A percentile compares a stretch with the other conserved stretches of the same genome.
Evolutionary conservation across 2,797 vertebrate genomes (phyloP).

Genomic region (Sylvia borin): DNA sequence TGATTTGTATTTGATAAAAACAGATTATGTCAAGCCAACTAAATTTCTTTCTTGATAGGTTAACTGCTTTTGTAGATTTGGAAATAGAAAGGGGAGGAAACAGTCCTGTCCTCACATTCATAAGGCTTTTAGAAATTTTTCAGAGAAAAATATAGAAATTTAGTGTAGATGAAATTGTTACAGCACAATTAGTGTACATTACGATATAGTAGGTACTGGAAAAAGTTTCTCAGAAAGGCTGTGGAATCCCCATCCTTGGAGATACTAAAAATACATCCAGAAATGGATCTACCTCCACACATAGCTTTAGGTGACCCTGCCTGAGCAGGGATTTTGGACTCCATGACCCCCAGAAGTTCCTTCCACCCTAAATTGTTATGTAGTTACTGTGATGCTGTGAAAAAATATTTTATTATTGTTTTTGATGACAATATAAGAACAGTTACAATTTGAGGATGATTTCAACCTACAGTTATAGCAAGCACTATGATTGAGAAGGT

Average conservation of each 20-base stretch:
- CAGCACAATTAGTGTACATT: background rate
- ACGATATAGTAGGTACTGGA: background rate
- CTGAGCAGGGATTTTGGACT: fast-evolving
- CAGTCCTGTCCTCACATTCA: background rate
- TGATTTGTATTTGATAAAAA: background rate
- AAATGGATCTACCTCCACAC: background rate
- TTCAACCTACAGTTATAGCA: background rate
- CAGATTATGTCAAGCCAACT: background rate
- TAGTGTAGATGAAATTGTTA: background rate
- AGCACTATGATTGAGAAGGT: background rate
- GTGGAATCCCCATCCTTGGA: background rate
- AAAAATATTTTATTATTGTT: background rate
- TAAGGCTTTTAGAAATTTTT: background rate
- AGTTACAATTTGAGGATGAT: background rate
- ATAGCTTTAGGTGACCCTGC: background rate
- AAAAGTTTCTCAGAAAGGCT: background rate
- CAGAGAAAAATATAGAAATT: background rate
- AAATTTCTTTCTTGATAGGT: background rate
- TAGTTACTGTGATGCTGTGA: background rate
- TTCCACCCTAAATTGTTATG: background rate
- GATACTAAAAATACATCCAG: background rate
- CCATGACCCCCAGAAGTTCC: background rate
- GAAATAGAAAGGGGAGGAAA: background rate
- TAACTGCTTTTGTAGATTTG: background rate
- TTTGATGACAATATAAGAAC: background rate